These are phyloP conservation scores for Lithosia quadra DNA, from an alignment of 2,888 invertebrate genomes.

Conservation along the genomic window DNA sequence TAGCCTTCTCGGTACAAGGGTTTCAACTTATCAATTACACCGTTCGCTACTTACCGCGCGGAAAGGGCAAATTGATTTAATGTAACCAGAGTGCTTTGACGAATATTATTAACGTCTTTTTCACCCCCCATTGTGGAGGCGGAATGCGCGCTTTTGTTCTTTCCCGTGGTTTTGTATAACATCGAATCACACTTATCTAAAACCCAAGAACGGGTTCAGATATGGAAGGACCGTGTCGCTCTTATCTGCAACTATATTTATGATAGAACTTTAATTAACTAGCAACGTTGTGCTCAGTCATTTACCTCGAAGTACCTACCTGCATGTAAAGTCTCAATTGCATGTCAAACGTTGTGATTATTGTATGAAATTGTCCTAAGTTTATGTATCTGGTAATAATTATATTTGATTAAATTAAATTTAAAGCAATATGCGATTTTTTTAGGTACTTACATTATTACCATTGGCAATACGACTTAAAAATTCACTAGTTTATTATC, in stretches of 20 bases:
- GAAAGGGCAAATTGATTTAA: constrained; percentile 87
- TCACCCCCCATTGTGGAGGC: constrained; percentile 78
- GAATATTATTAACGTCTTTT: constrained; percentile 88
- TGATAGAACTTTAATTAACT: constrained; percentile 39
- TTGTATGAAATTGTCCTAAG: too few relatives aligned
- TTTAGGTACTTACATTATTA: too few relatives aligned
- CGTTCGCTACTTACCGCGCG: constrained; percentile 87
- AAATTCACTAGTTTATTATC: neutral
- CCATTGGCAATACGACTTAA: neutral
- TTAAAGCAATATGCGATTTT: too few relatives aligned
- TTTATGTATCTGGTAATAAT: too few relatives aligned
- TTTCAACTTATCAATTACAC: constrained; percentile 87
- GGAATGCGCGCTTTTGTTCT: constrained; percentile 84
- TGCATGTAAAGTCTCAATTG: constrained; percentile 22
- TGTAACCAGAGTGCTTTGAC: constrained; percentile 87
- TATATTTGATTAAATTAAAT: too few relatives aligned
- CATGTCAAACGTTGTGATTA: constrained; percentile 19
- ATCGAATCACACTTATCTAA: constrained; percentile 82
- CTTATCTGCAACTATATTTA: constrained; percentile 32
- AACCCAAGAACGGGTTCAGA: constrained; percentile 53
- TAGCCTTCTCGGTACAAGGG: constrained; percentile 84
- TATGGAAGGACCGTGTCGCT: constrained; percentile 36
- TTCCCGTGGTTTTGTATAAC: constrained; percentile 80
- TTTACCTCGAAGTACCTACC: constrained; percentile 10
- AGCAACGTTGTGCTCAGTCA: constrained; percentile 15